These are phyloP conservation scores for Peromyscus melanophrys DNA, from an alignment of 2,797 vertebrate species.

Conservation along the genomic window DNA sequence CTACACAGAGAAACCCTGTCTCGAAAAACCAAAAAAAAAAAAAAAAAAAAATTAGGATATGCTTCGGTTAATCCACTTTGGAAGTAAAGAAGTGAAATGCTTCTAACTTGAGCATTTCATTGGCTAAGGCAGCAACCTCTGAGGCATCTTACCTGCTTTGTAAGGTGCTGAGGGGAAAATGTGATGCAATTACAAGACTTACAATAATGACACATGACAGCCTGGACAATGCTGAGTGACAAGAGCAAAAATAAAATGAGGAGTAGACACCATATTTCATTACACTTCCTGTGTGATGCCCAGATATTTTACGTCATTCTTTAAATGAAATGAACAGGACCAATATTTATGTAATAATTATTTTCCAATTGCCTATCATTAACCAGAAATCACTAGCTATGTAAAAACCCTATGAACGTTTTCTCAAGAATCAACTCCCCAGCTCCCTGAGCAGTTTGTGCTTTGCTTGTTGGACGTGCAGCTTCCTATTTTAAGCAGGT, in stretches of 20 bases:
- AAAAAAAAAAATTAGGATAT: neutral
- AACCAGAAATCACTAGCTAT: neutral
- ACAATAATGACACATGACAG: neutral
- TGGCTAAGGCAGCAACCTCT: neutral
- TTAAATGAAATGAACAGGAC: neutral
- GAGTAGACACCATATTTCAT: neutral
- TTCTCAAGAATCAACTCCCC: neutral
- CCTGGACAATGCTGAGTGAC: neutral
- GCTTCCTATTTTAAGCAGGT: conserved; percentile 15
- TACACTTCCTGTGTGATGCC: neutral
- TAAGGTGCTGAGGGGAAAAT: neutral
- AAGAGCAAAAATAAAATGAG: conserved; percentile 2
- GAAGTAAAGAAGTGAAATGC: neutral
- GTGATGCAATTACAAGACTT: neutral
- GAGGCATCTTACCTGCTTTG: neutral
- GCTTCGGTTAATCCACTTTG: neutral
- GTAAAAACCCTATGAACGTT: neutral
- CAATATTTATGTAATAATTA: neutral
- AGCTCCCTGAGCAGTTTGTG: neutral
- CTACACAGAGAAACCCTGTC: too few relatives aligned
- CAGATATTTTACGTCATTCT: conserved; percentile 40
- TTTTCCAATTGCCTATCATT: neutral
- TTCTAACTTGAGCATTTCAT: neutral
- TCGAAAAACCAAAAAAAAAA: too few relatives aligned
- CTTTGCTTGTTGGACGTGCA: neutral